Conservation (phyloP, 2,797 vertebrate genomes). For the Epinephelus coioides region DNA sequence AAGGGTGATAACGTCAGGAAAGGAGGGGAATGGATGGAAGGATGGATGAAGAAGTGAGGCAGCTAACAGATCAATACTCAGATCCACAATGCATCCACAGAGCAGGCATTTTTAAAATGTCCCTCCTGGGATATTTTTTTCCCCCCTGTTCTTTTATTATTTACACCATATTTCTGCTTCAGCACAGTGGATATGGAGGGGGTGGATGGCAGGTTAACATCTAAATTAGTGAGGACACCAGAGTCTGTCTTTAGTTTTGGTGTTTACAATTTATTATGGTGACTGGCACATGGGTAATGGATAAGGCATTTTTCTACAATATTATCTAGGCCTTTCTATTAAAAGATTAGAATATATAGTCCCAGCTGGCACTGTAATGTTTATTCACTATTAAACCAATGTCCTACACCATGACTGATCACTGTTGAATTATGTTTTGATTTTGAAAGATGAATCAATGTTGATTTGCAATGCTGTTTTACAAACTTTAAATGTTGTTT, state of each 20-base stretch:
- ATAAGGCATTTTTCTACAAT: not conserved
- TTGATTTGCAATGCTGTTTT: too few species aligned
- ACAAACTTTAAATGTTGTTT: too few species aligned
- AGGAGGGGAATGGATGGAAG: conserved; percentile 63
- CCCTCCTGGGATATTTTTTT: not conserved
- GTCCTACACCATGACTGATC: too few species aligned
- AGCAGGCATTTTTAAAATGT: conserved; percentile 44
- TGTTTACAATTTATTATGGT: not conserved
- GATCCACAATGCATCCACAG: conserved; percentile 73
- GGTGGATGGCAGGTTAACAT: not conserved
- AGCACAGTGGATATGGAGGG: not conserved
- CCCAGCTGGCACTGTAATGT: too few species aligned
- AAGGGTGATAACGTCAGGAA: conserved; percentile 76
- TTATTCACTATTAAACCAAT: too few species aligned
- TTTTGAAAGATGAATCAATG: too few species aligned
- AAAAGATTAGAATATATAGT: not conserved
- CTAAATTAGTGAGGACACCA: not conserved
- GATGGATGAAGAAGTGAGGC: conserved; percentile 57
- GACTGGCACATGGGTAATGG: not conserved
- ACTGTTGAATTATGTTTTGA: too few species aligned
- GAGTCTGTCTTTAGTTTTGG: not conserved
- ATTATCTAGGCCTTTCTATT: not conserved
- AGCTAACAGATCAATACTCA: conserved; percentile 75
- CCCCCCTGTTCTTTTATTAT: not conserved
- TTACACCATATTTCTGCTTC: conserved; percentile 18